Base-by-base conservation (phyloP, 1,140 invertebrate genomes). In the Hyles euphorbiae region DNA sequence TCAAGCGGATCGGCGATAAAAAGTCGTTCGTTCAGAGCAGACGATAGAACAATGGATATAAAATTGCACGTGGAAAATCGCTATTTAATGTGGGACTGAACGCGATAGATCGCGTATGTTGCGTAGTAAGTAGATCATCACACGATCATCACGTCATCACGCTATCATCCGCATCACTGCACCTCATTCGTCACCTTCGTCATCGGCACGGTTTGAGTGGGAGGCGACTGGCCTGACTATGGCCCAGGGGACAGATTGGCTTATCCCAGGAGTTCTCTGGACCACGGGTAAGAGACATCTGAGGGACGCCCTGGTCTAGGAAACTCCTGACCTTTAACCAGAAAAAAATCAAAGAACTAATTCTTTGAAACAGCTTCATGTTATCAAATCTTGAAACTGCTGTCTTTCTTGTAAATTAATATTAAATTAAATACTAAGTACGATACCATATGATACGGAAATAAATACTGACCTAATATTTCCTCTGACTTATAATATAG, bases 101-200 rank as follows among this genome's bases (percentile, higher is more conserved):
- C 22, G 22, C 11, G 47, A 11, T 69, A 61, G 65, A 65, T 68
- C 68, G 69, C 72, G 68, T 70, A 61, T 79, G 78, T 81, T 78
- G 69, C 69, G 67, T 82, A 82, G 74, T 79, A 54, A 45, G 68
- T 78, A 73, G 64, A 11, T 48, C 54, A 48, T 56, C 54, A 36
- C 46, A 3, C 46, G 4, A 40, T 34, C 54, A 56, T 48, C 32
- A 48, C 61, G 53, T 77, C 69, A 71, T 68, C 68, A 70, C 70
- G 73, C 74, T 62, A 73, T 85, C 84, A 84, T 86, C 85, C 81
- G 80, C 85, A 86, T 86, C 85, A 88, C 83, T 76, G 63, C 80
- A 83, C 76, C 60, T 81, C 76, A 83, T 84, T 71, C 67, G 62
- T 81, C 79, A 84, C 83, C 54, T 32, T 47, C 63, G 70, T 83